Percentiles rank a stretch among this genome's conserved stretches.
Evolutionary conservation across 2,797 vertebrate genomes (phyloP).

Genomic region (Crypturellus tataupa): DNA sequence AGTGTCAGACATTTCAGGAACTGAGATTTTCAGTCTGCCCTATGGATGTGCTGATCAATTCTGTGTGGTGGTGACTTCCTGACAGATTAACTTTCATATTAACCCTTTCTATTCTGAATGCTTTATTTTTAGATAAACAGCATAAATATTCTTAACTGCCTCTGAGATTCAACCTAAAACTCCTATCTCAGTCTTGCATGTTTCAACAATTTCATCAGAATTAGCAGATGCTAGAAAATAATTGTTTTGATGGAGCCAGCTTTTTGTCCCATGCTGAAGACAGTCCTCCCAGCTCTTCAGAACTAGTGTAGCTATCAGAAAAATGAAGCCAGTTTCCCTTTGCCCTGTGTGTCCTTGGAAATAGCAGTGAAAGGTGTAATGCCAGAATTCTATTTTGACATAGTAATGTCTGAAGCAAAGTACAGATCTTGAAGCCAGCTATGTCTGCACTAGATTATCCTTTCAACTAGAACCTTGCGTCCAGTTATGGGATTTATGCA

Average conservation of each 20-base stretch:
- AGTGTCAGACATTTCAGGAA: not conserved
- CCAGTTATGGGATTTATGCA: not conserved
- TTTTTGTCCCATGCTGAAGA: not conserved
- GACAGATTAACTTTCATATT: not conserved
- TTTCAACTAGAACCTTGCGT: not conserved
- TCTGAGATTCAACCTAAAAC: not conserved
- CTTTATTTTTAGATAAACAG: not conserved
- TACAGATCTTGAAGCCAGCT: constrained; percentile 4
- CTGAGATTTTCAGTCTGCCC: not conserved
- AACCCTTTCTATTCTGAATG: not conserved
- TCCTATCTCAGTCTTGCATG: not conserved
- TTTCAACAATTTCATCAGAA: not conserved
- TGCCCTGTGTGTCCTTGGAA: not conserved
- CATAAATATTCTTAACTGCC: not conserved
- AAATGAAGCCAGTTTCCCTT: constrained; percentile 18
- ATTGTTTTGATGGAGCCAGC: not conserved
- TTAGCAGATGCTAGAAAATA: not conserved
- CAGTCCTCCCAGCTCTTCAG: not conserved
- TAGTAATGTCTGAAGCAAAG: constrained; percentile 32
- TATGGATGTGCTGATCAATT: not conserved
- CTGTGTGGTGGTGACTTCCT: not conserved
- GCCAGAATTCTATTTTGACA: constrained; percentile 31
- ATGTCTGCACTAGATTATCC: not conserved
- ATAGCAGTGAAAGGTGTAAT: not conserved
- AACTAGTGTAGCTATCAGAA: constrained; percentile 26